Conservation (phyloP, 2,113 vertebrate species). For the Myotis brandtii region DNA sequence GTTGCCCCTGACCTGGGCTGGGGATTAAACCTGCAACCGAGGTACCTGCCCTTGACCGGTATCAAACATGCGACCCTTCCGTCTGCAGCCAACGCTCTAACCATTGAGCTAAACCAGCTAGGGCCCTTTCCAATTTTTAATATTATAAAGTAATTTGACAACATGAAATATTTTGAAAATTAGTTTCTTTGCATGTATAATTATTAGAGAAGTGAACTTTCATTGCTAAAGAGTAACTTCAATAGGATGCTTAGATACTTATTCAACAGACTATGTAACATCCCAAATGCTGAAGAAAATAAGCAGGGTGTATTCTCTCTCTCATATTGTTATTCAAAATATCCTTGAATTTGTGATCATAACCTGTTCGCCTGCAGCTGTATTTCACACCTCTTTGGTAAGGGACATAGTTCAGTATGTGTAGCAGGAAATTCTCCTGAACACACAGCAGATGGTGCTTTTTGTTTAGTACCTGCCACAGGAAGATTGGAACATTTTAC, state of each 20-base stretch:
- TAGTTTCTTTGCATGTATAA: background rate
- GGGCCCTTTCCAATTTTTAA: too few relatives aligned
- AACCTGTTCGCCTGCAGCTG: background rate
- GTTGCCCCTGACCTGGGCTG: background rate
- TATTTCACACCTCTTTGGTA: background rate
- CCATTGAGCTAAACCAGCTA: too few relatives aligned
- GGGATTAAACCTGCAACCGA: background rate
- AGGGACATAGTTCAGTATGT: background rate
- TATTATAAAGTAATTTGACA: too few relatives aligned
- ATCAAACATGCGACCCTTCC: too few relatives aligned
- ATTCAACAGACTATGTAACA: background rate
- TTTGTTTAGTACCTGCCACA: background rate
- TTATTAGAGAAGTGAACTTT: conserved; percentile 44
- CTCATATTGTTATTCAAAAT: background rate
- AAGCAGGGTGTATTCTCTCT: background rate
- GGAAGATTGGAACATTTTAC: background rate
- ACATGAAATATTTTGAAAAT: background rate
- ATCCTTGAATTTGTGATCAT: background rate
- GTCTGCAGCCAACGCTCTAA: too few relatives aligned
- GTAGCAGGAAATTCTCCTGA: background rate
- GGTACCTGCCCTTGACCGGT: too few relatives aligned
- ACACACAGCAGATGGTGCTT: background rate
- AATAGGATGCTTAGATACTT: background rate
- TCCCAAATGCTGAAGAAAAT: conserved; percentile 21
- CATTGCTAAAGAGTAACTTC: background rate